Percentiles rank a stretch among this genome's conserved stretches.
These are phyloP conservation scores for Rhegmatorhina hoffmannsi DNA, from an alignment of 2,113 vertebrate species.

Conservation along the genomic window DNA sequence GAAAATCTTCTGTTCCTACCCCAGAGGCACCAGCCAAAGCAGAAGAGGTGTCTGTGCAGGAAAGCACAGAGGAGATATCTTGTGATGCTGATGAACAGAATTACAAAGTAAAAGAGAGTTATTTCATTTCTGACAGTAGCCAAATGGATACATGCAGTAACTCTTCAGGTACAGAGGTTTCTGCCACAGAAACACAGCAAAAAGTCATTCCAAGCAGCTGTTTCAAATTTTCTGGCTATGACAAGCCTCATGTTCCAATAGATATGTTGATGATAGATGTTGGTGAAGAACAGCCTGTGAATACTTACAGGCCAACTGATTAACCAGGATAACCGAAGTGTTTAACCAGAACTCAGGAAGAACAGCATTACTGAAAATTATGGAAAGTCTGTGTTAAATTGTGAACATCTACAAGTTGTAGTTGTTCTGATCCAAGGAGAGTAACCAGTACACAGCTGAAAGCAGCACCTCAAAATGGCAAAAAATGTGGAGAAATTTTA, in stretches of 20 bases:
- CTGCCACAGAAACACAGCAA: not conserved
- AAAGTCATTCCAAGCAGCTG: not conserved
- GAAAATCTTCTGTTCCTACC: not conserved
- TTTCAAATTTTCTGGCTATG: constrained; percentile 70
- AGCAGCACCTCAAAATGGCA: not conserved
- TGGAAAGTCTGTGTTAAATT: not conserved
- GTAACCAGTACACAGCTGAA: not conserved
- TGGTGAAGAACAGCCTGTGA: constrained; percentile 59
- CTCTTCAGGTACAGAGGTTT: constrained; percentile 12
- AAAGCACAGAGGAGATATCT: not conserved
- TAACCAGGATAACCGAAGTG: not conserved
- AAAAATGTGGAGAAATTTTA: not conserved
- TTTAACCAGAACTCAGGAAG: not conserved
- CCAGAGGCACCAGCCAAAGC: not conserved
- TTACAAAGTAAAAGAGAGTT: not conserved
- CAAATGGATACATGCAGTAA: constrained; percentile 7
- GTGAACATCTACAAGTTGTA: not conserved
- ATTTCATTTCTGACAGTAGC: constrained; percentile 1
- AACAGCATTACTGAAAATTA: not conserved
- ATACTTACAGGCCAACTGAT: constrained; percentile 57
- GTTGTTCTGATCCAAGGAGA: not conserved
- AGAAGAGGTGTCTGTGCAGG: not conserved
- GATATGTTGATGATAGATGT: constrained; percentile 47
- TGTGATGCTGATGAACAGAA: not conserved
- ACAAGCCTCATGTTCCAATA: constrained; percentile 73